Base-by-base conservation (phyloP, 2,888 invertebrate genomes). In the Beris chalybata region DNA sequence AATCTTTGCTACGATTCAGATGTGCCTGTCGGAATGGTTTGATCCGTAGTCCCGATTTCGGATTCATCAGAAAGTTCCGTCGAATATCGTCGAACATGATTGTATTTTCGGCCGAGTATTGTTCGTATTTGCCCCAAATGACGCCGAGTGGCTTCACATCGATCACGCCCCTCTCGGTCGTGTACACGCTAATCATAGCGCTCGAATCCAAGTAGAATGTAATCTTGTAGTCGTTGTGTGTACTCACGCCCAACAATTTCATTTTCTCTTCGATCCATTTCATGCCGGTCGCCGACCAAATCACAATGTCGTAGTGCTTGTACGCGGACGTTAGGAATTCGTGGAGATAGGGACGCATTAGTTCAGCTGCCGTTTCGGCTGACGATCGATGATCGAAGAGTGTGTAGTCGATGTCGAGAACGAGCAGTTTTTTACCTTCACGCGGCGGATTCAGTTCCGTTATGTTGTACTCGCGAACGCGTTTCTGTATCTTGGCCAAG, bases 281-380 rank as follows among this genome's bases (percentile, higher is more conserved):
- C 96, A 97, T 97, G 69, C 93, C 92, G 0, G 97, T 97, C 0
- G 97, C 97, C 4, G 97, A 97, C 97, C 97, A 98, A 72, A 98
- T 97, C 0, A 94, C 96, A 72, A 97, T 97, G 75, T 97, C 97
- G 74, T 97, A 97, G 80, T 95, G 84, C 76, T 89, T 87, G 75
- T 95, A 95, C 0, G 94, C 92, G 1, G 89, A 85, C 1, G 90
- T 89, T 0, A 97, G 83, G 80, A 97, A 97, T 79, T 97, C 97
- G 77, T 98, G 97, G 38, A 97, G 85, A 79, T 87, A 96, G 0
- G 97, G 97, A 69, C 97, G 84, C 96, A 97, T 97, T 63, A 97
- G 80, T 79, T 97, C 95, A 15, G 85, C 85, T 0, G 88, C 89
- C 71, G 89, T 89, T 79, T 97, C 95, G 0, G 96, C 97, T 0